Percentiles rank a stretch among this genome's conserved stretches.
Evolutionary conservation across 2,113 vertebrate species (phyloP).

Genomic region (Vulpes ferrilata): DNA sequence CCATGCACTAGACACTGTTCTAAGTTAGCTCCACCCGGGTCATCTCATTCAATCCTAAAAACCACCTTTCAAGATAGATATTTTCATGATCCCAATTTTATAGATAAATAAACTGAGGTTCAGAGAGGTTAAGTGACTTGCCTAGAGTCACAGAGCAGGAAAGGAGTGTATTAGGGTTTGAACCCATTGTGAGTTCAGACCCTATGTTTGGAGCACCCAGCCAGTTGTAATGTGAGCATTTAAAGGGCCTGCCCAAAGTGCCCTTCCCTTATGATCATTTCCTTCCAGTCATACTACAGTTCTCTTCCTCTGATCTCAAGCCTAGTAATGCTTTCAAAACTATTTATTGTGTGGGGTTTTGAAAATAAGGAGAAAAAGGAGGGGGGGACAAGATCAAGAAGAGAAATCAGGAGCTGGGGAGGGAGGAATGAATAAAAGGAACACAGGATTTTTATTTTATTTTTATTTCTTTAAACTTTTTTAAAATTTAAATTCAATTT

Average conservation of each 20-base stretch:
- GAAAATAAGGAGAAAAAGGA: neutral
- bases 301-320: neutral
- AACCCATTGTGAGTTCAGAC: neutral
- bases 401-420: neutral
- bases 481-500: too few relatives aligned
- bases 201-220: neutral
- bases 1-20: neutral
- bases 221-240: neutral
- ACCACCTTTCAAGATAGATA: neutral
- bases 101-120: conserved; percentile 22
- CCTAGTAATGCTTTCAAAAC: neutral
- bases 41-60: conserved; percentile 11
- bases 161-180: neutral
- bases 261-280: neutral
- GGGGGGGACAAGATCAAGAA: neutral
- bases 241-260: neutral
- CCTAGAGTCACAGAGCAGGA: conserved; percentile 15
- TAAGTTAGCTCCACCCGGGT: neutral
- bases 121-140: conserved; percentile 52
- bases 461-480: too few relatives aligned
- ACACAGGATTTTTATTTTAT: neutral
- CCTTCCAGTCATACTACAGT: neutral
- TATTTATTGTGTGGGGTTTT: neutral
- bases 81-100: conserved; percentile 24
- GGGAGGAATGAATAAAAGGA: neutral